Evolutionary conservation across 2,888 invertebrate genomes (phyloP).

Genomic region (Scaptomyza tumidula): DNA sequence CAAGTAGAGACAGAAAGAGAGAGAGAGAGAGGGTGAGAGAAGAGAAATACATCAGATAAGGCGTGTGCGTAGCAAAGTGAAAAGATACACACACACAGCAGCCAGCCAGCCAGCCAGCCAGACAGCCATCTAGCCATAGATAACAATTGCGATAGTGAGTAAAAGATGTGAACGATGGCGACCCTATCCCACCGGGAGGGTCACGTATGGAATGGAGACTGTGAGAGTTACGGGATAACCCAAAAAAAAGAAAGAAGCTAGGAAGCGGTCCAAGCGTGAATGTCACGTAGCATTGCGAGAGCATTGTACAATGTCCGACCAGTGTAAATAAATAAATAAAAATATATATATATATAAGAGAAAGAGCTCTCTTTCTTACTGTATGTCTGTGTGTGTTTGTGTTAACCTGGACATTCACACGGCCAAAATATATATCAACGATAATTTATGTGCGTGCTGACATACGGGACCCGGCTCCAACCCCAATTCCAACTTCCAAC

Average conservation of each 20-base stretch:
- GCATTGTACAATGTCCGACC: slow-evolving; percentile 48
- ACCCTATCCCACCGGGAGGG: slow-evolving; percentile 39
- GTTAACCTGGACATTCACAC: slow-evolving; percentile 73
- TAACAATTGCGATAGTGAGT: slow-evolving; percentile 45
- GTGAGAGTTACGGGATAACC: slow-evolving; percentile 1
- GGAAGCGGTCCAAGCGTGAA: slow-evolving; percentile 73
- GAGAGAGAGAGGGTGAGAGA: slow-evolving; percentile 9
- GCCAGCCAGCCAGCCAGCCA: slow-evolving; percentile 7
- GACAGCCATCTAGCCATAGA: slow-evolving; percentile 28
- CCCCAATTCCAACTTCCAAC: background rate
- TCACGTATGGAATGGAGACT: slow-evolving; percentile 58
- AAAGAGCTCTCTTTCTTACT: slow-evolving; percentile 15
- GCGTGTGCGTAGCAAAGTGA: slow-evolving; percentile 42
- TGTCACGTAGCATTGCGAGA: slow-evolving; percentile 69
- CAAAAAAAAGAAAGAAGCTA: slow-evolving; percentile 30
- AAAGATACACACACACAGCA: slow-evolving; percentile 66
- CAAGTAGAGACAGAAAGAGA: slow-evolving; percentile 34
- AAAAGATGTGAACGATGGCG: slow-evolving; percentile 40
- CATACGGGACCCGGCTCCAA: slow-evolving; percentile 66
- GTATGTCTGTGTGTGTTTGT: background rate
- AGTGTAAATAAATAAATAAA: slow-evolving; percentile 70
- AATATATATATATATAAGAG: slow-evolving; percentile 7
- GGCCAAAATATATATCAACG: slow-evolving; percentile 77
- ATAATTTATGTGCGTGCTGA: slow-evolving; percentile 80
- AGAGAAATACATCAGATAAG: slow-evolving; percentile 61